Evolutionary conservation across 2,797 vertebrate species (phyloP), one percentile per base, ranked within the genome.

Genomic region (Pogonophryne albipinna): DNA sequence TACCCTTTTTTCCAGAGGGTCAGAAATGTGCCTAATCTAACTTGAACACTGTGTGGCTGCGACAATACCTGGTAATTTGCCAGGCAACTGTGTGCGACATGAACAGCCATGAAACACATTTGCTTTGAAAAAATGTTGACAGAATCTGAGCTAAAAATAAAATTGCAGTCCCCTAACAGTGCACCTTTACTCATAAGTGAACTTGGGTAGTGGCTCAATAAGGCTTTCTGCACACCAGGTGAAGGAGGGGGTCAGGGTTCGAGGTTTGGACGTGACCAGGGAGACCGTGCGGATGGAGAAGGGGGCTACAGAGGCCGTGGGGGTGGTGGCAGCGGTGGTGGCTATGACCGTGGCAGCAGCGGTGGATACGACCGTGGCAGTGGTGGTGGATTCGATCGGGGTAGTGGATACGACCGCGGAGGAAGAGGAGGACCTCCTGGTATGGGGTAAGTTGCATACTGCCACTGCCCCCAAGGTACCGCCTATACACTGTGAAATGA

Each of bases 381-480:
- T 1, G 92, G 80, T 63, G 81, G 93, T 1, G 92, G 91, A 13
- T 92, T 82, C 2, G 89, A 92, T 2, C 88, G 74, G 4, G 78
- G 92, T 14, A 85, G 93, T 1, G 91, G 93, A 27, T 93, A 72
- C 8, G 93, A 94, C 52, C 91, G 92, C 3, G 93, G 95, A 2
- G 92, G 94, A 85, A 92, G 94, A 91, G 94, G 94, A 16, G 94
- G 95, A 86, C 91, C 93, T 82, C 92, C 93, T 89, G 93, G 94
- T 95, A 93, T 95, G 94, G 95, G 95, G 95, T 96, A 95, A 96
- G 95, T 96, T 89, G 87, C 90, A 89, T 83, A 92, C 81, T 91
- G 91, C 93, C 89, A 91, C 92, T 92, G 77, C 92, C 93, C 90
- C 85, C 46, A 92, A 95, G 94, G 95, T 95, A 95, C 85, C 82